Percentiles rank a stretch among this genome's conserved stretches.
phyloP scores from a whole-genome alignment of 2,113 vertebrate genomes.

The Anoplopoma fimbria region DNA sequence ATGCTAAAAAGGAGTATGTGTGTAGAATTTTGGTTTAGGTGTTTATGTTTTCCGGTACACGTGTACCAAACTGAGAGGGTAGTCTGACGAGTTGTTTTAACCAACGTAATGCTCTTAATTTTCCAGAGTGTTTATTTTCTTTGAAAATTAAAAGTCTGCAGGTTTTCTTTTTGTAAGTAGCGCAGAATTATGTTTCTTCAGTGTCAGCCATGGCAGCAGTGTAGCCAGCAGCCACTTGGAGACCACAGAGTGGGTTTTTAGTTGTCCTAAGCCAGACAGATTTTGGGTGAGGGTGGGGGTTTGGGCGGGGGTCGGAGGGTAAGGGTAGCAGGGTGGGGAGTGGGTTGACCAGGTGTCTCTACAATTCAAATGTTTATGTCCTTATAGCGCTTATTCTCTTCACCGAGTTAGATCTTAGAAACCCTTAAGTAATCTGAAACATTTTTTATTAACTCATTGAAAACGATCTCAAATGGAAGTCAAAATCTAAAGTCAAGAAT shows the following conservation, averaged over 20 bases:
- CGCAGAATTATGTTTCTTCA: slow-evolving; percentile 66
- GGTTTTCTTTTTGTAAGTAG: slow-evolving; percentile 67
- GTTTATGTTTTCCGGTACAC: slow-evolving; percentile 71
- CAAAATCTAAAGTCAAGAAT: slow-evolving; percentile 51
- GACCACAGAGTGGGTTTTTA: slow-evolving; percentile 66
- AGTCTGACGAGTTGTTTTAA: slow-evolving; percentile 74
- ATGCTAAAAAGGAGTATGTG: slow-evolving; percentile 74
- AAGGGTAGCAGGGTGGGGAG: slow-evolving; percentile 41
- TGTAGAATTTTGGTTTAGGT: slow-evolving; percentile 63
- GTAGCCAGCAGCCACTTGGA: slow-evolving; percentile 69
- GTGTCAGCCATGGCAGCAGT: slow-evolving; percentile 61
- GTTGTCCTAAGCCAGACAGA: slow-evolving; percentile 66
- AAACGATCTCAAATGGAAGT: slow-evolving; percentile 44
- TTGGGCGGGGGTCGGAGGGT: slow-evolving; percentile 31
- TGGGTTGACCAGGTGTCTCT: slow-evolving; percentile 68
- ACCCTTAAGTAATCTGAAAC: slow-evolving; percentile 54
- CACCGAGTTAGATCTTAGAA: slow-evolving; percentile 58
- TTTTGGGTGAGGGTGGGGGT: slow-evolving; percentile 46
- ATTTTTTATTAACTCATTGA: slow-evolving; percentile 52
- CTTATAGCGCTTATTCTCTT: slow-evolving; percentile 65
- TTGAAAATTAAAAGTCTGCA: slow-evolving; percentile 71
- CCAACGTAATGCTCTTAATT: slow-evolving; percentile 81
- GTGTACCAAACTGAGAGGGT: slow-evolving; percentile 68
- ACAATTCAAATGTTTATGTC: slow-evolving; percentile 72
- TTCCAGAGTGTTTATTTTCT: slow-evolving; percentile 77